A percentile compares a stretch with the other conserved stretches of the same genome.
These are phyloP conservation scores for Spisula solida DNA, from an alignment of 2,888 invertebrate genomes.

Conservation along the genomic window DNA sequence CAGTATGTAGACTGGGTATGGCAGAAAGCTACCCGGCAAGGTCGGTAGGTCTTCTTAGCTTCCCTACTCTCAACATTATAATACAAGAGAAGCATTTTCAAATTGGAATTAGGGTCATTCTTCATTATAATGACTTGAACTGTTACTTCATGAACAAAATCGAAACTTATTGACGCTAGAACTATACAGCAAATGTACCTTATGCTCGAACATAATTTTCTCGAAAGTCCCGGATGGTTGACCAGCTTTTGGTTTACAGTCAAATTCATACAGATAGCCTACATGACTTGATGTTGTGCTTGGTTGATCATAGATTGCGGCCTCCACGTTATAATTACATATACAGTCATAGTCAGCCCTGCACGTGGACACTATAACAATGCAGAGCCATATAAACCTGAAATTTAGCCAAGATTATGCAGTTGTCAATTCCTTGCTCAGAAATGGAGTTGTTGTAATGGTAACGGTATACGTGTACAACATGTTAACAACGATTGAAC, in stretches of 20 bases:
- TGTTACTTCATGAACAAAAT: too few relatives aligned
- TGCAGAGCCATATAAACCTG: not conserved
- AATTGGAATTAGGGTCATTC: too few relatives aligned
- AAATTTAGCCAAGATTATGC: not conserved
- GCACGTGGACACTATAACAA: conserved; percentile 7
- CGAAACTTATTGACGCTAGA: too few relatives aligned
- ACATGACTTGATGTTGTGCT: conserved; percentile 11
- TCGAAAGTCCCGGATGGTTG: conserved; percentile 5
- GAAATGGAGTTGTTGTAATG: not conserved
- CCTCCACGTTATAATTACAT: conserved; percentile 65
- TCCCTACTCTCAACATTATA: too few relatives aligned
- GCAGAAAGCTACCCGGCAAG: too few relatives aligned
- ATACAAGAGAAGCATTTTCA: too few relatives aligned
- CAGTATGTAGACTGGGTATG: too few relatives aligned
- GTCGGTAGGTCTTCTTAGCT: too few relatives aligned
- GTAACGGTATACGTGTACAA: too few relatives aligned
- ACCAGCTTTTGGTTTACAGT: conserved; percentile 57
- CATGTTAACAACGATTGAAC: not conserved
- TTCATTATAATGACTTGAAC: too few relatives aligned
- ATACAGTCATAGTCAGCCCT: conserved; percentile 64
- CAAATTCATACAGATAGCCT: conserved; percentile 65
- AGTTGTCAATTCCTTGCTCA: too few relatives aligned
- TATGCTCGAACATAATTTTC: conserved; percentile 46
- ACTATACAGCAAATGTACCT: conserved; percentile 22
- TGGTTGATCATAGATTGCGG: conserved; percentile 25